Evolutionary conservation across 2,797 vertebrate genomes (phyloP).

Genomic region (Margarornis squamiger): DNA sequence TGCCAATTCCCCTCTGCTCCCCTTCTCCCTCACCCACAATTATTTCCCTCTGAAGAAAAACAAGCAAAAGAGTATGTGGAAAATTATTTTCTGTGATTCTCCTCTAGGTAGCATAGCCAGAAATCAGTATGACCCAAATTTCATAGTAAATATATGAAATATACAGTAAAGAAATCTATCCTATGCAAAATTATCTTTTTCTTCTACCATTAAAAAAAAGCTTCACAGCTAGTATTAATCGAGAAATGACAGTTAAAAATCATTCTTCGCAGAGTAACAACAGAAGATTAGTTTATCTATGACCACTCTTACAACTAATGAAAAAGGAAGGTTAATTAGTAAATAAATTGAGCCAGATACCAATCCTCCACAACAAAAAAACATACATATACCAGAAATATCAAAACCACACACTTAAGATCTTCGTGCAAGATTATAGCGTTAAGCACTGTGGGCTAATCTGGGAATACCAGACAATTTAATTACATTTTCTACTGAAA

Average conservation of each 20-base stretch:
- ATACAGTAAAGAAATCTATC: neutral
- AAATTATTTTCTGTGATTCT: neutral
- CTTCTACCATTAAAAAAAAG: neutral
- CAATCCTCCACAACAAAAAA: neutral
- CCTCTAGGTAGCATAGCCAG: neutral
- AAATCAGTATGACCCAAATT: neutral
- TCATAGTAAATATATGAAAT: neutral
- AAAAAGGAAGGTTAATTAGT: neutral
- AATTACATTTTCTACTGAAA: conserved; percentile 38
- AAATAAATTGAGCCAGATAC: neutral
- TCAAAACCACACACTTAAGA: neutral
- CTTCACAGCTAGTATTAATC: neutral
- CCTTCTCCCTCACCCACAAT: neutral
- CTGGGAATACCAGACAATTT: neutral
- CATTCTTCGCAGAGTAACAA: neutral
- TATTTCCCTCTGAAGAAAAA: neutral
- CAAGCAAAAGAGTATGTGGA: neutral
- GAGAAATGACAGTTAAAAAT: neutral
- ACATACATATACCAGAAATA: neutral
- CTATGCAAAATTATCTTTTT: neutral
- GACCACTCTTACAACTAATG: neutral
- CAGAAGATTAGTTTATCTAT: neutral
- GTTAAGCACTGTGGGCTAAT: neutral
- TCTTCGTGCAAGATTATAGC: neutral
- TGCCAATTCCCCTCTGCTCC: neutral